These are phyloP conservation scores for Eupeodes latifasciatus DNA, from an alignment of 2,888 invertebrate species.

Conservation along the genomic window DNA sequence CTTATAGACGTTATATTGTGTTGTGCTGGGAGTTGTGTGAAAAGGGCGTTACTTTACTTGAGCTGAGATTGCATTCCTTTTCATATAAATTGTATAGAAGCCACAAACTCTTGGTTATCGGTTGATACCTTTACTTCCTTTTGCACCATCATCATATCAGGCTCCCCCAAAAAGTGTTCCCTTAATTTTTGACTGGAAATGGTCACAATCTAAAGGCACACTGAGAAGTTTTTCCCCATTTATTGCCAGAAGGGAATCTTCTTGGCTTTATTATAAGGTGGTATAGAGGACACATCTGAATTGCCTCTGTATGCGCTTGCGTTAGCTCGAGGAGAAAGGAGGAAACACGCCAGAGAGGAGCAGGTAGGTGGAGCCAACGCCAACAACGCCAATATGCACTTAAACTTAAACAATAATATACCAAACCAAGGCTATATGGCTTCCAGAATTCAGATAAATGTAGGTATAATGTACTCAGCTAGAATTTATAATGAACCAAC, in stretches of 20 bases:
- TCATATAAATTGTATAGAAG: conserved; percentile 20
- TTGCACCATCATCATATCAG: conserved; percentile 20
- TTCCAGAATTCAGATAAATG: conserved; percentile 34
- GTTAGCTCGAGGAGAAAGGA: conserved; percentile 62
- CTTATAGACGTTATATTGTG: conserved; percentile 14
- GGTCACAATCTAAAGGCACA: conserved; percentile 61
- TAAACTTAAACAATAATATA: conserved; percentile 49
- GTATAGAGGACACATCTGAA: conserved; percentile 23
- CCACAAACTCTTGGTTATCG: conserved; percentile 57
- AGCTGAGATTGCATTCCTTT: conserved; percentile 66
- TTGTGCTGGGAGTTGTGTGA: conserved; percentile 51
- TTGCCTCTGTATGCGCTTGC: conserved; percentile 70
- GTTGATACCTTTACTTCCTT: conserved; percentile 40
- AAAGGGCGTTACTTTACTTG: conserved; percentile 74
- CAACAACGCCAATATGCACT: conserved; percentile 50
- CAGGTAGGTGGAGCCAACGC: conserved; percentile 72
- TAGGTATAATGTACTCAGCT: conserved; percentile 39
- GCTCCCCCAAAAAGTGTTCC: conserved; percentile 18
- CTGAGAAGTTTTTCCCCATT: conserved; percentile 50
- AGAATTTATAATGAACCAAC: conserved; percentile 64
- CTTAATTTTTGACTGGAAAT: conserved; percentile 66
- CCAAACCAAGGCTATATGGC: conserved; percentile 49
- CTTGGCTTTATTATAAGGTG: neutral
- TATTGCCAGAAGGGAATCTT: conserved; percentile 50
- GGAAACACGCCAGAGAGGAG: conserved; percentile 52